Base-by-base conservation (phyloP, 2,797 vertebrate genomes). In the Manis pentadactyla region DNA sequence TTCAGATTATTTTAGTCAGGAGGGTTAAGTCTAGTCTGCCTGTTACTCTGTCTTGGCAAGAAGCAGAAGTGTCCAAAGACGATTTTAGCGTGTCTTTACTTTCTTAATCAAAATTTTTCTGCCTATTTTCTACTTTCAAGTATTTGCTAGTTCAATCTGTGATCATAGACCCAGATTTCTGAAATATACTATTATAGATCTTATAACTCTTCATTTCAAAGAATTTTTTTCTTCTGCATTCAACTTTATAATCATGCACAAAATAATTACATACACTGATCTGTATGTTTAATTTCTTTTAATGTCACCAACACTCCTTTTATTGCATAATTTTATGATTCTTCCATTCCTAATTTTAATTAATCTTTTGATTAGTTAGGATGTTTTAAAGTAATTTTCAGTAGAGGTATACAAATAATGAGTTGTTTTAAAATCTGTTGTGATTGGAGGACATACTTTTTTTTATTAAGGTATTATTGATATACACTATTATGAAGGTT, bases 351-450 rank as follows among this genome's bases (percentile, higher is more conserved):
- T 87, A 77, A 77, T 37, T 93, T 90, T 86, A 75, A 53, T 69
- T 64, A n/a, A 19, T 85, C 61, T 93, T 93, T 86, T 75, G 34
- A 46, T 96, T 51, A 12, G 1, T 53, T 86, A 53, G 69, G 69
- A 63, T 86, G 69, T 64, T 92, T 84, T 87, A 29, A 95, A 93
- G 57, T 66, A 87, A 42, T 81, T 87, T 90, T 87, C 63, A 75
- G 37, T 49, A 82, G 17, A 57, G 8, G 42, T 49, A 71, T 19
- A n/a, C 69, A 82, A 86, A 37, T 83, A 23, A 2, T 77, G 42
- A 82, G 10, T 19, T 96, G 46, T 78, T 31, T 21, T 1, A 64
- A 83, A 83, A 46, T 84, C 29, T 79, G 4, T 57, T 94, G 31
- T 63, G 14, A 27, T 82, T 21, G 55, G 51, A 83, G 59, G 31